Conservation (phyloP, 2,113 vertebrate genomes). For the Ceuthmochares aereus region DNA sequence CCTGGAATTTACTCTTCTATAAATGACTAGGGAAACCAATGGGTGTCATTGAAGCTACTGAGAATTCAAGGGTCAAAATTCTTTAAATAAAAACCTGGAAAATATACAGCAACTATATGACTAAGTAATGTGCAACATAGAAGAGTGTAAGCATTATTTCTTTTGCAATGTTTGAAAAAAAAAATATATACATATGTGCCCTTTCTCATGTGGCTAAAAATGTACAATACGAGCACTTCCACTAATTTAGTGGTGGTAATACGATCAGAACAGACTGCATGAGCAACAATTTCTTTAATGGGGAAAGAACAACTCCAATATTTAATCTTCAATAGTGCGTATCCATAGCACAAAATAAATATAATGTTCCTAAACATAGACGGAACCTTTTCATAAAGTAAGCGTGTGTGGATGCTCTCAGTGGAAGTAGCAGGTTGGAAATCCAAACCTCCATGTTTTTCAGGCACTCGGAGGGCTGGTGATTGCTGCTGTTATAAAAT, state of each 20-base stretch:
- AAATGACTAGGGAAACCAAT: background rate
- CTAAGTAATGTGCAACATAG: background rate
- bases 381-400: background rate
- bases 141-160: background rate
- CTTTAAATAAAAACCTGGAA: background rate
- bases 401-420: background rate
- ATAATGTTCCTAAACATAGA: background rate
- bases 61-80: background rate
- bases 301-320: background rate
- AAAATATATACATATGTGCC: background rate
- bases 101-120: background rate
- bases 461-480: conserved; percentile 97
- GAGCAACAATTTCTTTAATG: background rate
- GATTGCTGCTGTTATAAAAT: conserved; percentile 98
- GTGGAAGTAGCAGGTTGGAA: background rate
- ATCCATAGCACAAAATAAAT: background rate
- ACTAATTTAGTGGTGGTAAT: background rate
- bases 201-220: background rate
- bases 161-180: background rate
- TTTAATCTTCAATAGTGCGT: background rate
- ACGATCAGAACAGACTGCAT: background rate
- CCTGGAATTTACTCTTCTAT: background rate
- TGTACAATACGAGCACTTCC: background rate
- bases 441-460: conserved; percentile 11
- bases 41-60: background rate